Conservation (phyloP, 2,113 vertebrate species). For the Cochlearius cochlearius region DNA sequence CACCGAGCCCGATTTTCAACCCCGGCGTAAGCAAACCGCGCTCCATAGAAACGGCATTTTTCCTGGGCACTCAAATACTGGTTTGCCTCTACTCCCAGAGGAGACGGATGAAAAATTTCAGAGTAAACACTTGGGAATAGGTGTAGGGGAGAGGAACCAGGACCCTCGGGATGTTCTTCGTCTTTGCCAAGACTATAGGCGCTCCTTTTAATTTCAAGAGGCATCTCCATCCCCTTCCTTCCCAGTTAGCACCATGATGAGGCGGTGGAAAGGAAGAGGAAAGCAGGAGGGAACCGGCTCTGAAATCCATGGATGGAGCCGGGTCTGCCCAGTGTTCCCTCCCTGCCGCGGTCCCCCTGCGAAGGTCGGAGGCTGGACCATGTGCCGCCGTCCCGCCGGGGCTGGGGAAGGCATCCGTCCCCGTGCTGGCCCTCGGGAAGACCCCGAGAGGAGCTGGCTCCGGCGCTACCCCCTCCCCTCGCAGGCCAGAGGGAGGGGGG, state of each 20-base stretch:
- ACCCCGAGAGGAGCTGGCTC: neutral
- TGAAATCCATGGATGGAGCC: accelerated
- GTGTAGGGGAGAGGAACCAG: neutral
- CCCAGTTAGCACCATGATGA: neutral
- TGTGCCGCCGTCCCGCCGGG: neutral
- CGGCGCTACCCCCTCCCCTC: neutral
- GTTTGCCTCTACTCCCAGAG: neutral
- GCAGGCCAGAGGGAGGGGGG: neutral
- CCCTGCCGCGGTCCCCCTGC: neutral
- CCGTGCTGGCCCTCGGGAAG: accelerated
- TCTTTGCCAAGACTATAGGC: neutral
- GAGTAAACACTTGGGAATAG: conserved; percentile 21
- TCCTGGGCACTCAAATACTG: conserved; percentile 2
- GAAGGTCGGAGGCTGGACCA: accelerated
- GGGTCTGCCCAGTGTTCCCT: neutral
- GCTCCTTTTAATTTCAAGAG: conserved; percentile 21
- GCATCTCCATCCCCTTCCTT: conserved; percentile 34
- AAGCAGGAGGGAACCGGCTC: neutral
- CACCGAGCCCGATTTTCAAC: neutral
- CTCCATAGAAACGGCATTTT: neutral
- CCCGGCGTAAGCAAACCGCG: neutral
- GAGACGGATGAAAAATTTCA: neutral
- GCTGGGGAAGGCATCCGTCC: no score
- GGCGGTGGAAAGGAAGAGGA: neutral
- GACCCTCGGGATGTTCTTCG: neutral